Base-by-base conservation (phyloP, 2,113 vertebrate species). In the Epinephelus moara region DNA sequence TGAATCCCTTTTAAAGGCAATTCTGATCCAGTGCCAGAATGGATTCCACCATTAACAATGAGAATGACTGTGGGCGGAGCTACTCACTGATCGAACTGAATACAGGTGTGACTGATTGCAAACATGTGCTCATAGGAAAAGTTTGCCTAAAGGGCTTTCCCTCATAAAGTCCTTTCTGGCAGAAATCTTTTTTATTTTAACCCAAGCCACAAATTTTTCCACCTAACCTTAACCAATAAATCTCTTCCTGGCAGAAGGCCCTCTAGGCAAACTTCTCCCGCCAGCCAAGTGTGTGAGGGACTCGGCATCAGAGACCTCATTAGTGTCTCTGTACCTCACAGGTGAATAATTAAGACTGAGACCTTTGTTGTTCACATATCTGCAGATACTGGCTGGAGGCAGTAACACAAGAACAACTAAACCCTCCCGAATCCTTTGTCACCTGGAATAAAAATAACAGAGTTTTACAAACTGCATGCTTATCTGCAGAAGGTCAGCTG, bases 341-440 rank as follows among this genome's bases (percentile, higher is more conserved):
- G 73, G 88, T 88, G 74, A 78, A 70, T 78, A 68, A 89, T 91
- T 86, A 80, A 74, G 56, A 42, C 52, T 8, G 17, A 64, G n/a
- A 57, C 71, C 75, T 75, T 63, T 70, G 62, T 80, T 71, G 66
- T 67, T 45, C 62, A 27, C 21, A 7, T 79, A 70, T 86, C 77
- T 42, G 53, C 57, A 12, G 45, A 77, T 45, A 67, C 59, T 49
- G 45, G 75, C 71, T 30, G 57, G 42, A 81, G 19, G 83, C 73
- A 49, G 42, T 2, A 40, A 40, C 50, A 21, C 45, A 60, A n/a
- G 69, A 67, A 55, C 70, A 73, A 56, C 53, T 27, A 50, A 25
- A 69, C 23, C 18, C 40, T 33, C 18, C 30, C 3, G n/a, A 59
- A n/a, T 52, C 47, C 40, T 69, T 7, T 40, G 50, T 37, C 80